Evolutionary conservation across 1,140 invertebrate species (phyloP).

Genomic region (Sycophaga agraensis): DNA sequence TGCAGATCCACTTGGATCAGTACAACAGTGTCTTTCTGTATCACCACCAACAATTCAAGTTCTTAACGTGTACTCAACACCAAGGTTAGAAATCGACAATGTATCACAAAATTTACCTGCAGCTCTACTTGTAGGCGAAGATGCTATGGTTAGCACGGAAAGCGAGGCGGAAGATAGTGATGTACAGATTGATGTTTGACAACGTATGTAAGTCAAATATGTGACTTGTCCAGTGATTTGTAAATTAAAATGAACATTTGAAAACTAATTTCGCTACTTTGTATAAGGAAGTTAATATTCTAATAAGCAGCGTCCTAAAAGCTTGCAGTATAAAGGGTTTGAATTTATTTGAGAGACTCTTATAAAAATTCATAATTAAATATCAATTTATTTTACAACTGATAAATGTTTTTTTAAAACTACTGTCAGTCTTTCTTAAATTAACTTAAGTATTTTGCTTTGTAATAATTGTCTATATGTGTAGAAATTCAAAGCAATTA

Average conservation of each 20-base stretch:
- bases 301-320: too few species aligned
- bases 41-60: constrained; percentile 57
- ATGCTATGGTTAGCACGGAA: constrained; percentile 55
- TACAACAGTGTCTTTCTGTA: constrained; percentile 51
- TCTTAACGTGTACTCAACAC: constrained; percentile 55
- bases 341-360: neutral
- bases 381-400: constrained; percentile 11
- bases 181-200: constrained; percentile 58
- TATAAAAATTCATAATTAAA: constrained; percentile 2
- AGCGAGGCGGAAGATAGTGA: constrained; percentile 57
- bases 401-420: constrained; percentile 10
- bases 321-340: too few species aligned
- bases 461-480: neutral
- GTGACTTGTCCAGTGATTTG: constrained; percentile 19
- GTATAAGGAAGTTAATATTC: neutral
- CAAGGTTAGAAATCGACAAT: constrained; percentile 53
- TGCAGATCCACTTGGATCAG: constrained; percentile 47
- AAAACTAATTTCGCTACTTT: constrained; percentile 6
- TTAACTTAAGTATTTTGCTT: neutral
- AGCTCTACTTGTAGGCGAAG: constrained; percentile 56
- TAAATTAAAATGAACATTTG: constrained; percentile 8
- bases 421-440: neutral
- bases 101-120: constrained; percentile 56
- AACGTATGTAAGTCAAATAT: constrained; percentile 28
- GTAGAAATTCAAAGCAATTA: constrained; percentile 1